Conservation (phyloP, 2,113 vertebrate species). For the Echinops telfairi region DNA sequence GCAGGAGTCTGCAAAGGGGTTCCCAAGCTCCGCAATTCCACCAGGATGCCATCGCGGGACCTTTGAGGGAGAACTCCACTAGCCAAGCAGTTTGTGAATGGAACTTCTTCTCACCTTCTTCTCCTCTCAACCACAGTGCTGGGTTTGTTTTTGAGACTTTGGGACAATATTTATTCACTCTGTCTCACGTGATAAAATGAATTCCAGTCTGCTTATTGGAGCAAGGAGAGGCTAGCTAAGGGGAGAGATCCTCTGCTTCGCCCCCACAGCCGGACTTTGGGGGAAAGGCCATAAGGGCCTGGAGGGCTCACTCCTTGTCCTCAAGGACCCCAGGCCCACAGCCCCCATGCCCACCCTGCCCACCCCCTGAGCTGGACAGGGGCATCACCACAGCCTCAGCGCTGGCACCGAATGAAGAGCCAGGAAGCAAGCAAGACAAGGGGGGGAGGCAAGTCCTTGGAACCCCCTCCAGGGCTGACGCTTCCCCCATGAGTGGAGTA, state of each 20-base stretch:
- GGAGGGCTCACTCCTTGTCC: neutral
- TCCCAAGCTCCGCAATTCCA: neutral
- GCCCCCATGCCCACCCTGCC: neutral
- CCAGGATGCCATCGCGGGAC: rapidly evolving
- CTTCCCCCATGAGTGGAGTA: rapidly evolving
- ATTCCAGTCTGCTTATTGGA: neutral
- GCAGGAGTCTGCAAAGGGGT: neutral
- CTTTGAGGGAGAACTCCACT: rapidly evolving
- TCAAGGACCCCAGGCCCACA: rapidly evolving
- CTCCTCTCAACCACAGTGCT: neutral
- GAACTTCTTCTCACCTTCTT: neutral
- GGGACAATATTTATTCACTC: neutral
- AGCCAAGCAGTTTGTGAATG: neutral
- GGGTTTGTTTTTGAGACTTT: neutral
- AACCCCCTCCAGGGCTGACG: rapidly evolving
- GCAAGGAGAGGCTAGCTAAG: neutral
- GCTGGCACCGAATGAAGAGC: rapidly evolving
- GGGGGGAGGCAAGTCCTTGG: rapidly evolving
- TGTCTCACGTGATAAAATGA: neutral
- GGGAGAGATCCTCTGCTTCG: rapidly evolving
- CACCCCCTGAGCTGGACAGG: neutral
- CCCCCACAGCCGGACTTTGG: rapidly evolving
- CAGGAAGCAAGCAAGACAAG: rapidly evolving
- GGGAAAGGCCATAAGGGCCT: neutral
- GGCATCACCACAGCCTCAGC: rapidly evolving